A percentile compares a stretch with the other conserved stretches of the same genome.
These are phyloP conservation scores for Cryptops parisi DNA, from an alignment of 2,888 invertebrate species.

Conservation along the genomic window DNA sequence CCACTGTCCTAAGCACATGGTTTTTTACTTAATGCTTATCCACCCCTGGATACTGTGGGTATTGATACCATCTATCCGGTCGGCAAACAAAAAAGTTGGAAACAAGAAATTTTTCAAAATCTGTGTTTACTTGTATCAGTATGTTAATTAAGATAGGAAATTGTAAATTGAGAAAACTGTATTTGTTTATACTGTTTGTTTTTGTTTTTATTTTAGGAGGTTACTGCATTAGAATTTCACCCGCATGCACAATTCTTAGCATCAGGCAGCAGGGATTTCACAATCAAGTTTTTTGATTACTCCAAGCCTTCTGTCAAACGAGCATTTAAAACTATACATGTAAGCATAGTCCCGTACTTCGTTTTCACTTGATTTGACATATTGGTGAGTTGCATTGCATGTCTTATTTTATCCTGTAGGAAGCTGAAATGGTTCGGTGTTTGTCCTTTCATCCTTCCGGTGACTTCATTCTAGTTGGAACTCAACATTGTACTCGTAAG, in stretches of 20 bases:
- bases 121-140: conserved; percentile 3
- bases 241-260: conserved; percentile 87
- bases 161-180: background rate
- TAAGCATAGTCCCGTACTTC: conserved; percentile 29
- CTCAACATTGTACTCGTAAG: conserved; percentile 56
- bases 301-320: conserved; percentile 98
- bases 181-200: too few relatives aligned
- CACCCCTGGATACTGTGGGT: too few relatives aligned
- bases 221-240: conserved; percentile 92
- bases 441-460: conserved; percentile 92
- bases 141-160: background rate
- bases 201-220: conserved; percentile 56
- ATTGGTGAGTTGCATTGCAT: conserved; percentile 1
- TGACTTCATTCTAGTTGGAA: conserved; percentile 84
- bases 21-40: too few relatives aligned
- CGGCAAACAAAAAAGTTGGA: too few relatives aligned
- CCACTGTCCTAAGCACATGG: too few relatives aligned
- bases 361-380: background rate
- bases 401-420: conserved; percentile 40
- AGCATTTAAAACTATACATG: conserved; percentile 86
- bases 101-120: too few relatives aligned
- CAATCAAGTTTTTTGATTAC: conserved; percentile 92
- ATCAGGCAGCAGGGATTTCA: conserved; percentile 87
- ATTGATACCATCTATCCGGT: too few relatives aligned
- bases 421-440: conserved; percentile 77